Percentiles rank a stretch among this genome's conserved stretches.
phyloP scores from a whole-genome alignment of 2,113 vertebrate species.

The Pogona vitticeps region DNA sequence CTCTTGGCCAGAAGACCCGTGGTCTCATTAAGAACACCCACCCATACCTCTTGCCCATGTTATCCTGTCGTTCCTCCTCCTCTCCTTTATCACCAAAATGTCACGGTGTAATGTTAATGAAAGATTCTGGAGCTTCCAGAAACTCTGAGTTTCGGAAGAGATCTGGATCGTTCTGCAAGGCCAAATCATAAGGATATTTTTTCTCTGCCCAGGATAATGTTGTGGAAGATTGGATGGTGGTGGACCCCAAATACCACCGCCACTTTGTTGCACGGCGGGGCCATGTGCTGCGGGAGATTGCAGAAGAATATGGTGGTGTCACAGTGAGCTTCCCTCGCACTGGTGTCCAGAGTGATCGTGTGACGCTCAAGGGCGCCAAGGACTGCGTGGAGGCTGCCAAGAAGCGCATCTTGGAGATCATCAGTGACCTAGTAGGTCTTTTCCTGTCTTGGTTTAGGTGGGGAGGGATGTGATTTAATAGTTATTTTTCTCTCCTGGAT shows the following conservation, averaged over 20 bases:
- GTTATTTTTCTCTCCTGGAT: no score
- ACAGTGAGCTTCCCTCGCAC: constrained; percentile 82
- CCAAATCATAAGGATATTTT: background rate
- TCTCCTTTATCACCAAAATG: no score
- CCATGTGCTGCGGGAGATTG: constrained; percentile 80
- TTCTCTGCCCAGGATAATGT: constrained; percentile 75
- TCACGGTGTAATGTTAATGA: no score
- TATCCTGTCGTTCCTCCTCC: no score
- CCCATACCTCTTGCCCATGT: no score
- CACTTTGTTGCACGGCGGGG: constrained; percentile 80
- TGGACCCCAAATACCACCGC: constrained; percentile 79
- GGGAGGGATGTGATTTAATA: background rate
- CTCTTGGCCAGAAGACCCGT: no score
- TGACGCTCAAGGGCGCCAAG: constrained; percentile 82
- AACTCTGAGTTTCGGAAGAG: no score
- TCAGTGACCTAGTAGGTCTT: constrained; percentile 75
- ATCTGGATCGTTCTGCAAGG: background rate
- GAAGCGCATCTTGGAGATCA: constrained; percentile 80
- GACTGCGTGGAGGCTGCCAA: constrained; percentile 83
- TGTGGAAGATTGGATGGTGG: constrained; percentile 80
- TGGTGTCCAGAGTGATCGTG: constrained; percentile 75
- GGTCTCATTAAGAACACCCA: no score
- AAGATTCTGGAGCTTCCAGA: no score
- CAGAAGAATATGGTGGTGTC: constrained; percentile 83
- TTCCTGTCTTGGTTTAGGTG: background rate